Conservation (phyloP, 1,140 invertebrate species). For the Reticulitermes speratus region DNA sequence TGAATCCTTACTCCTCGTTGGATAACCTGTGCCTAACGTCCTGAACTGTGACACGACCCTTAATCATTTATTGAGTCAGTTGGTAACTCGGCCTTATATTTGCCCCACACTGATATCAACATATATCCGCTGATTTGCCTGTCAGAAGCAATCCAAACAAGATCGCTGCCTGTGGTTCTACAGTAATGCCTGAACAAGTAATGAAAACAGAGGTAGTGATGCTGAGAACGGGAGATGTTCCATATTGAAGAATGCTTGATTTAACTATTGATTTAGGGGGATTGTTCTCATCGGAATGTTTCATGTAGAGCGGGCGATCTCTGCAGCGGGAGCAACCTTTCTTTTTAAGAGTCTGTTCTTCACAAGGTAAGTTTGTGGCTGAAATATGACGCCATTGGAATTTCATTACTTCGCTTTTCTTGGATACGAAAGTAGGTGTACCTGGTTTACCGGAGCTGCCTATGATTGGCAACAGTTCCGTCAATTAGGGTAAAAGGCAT, state of each 20-base stretch:
- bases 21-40: too few species aligned
- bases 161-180: neutral
- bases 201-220: neutral
- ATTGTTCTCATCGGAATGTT: constrained; percentile 16
- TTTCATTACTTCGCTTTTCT: constrained; percentile 8
- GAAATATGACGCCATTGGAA: constrained; percentile 15
- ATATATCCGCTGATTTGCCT: too few species aligned
- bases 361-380: constrained; percentile 10
- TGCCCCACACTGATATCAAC: too few species aligned
- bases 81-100: too few species aligned
- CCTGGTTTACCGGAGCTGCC: neutral
- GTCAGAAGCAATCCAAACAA: too few species aligned
- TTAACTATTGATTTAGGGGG: neutral
- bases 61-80: too few species aligned
- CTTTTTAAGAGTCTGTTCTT: neutral
- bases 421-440: neutral
- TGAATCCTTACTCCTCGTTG: too few species aligned
- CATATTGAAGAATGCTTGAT: constrained; percentile 3
- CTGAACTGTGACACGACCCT: too few species aligned
- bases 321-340: neutral
- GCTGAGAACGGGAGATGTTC: neutral
- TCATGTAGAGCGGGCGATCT: neutral
- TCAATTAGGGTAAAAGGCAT: too few species aligned
- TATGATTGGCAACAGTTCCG: neutral
- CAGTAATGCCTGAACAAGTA: neutral